Evolutionary conservation across 2,888 invertebrate species (phyloP), one percentile per base, ranked within the genome.

Genomic region (Agrochola circellaris): DNA sequence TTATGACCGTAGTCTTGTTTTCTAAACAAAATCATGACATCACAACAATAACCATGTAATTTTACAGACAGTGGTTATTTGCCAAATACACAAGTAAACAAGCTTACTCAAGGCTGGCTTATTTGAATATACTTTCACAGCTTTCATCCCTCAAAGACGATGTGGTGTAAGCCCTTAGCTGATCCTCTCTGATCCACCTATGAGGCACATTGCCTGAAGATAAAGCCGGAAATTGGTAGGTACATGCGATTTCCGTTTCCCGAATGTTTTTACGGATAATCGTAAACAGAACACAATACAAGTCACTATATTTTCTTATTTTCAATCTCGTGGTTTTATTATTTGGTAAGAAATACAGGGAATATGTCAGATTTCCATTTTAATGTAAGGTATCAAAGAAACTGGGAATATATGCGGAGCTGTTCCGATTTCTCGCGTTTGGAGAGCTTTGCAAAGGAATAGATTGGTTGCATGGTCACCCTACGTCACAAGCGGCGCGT

Each of bases 101-200:
- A 65, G 64, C 62, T 71, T 73, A 65, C 45, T 20, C 30, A 45
- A 34, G 60, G 54, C 62, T 51, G 62, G 60, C 67, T 42, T 82
- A 74, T 85, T 85, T 82, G 75, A 66, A 79, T 75, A 75, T 64
- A 73, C 61, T 76, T 64, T 48, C 71, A 45, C 45, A 38, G 61
- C 48, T 58, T 70, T 70, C 48, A 77, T 45, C 45, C 76, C 64
- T 71, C 67, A 70, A 82, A 72, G 66, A 62, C 30, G 48, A 73
- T 75, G 74, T 67, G 72, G 64, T 56, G 38, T 77, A 70, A 83
- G 62, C 64, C 70, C 45, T 61, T 34, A 64, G 72, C 34, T 85
- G 82, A 82, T 85, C 82, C 78, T 61, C 76, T 34, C 71, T 79
- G 85, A 85, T 75, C 76, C 71, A 30, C 65, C 61, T 66, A 74